Base-by-base conservation (phyloP, 37 sponge, comb jelly and placozoan species). In the Haliclona indistincta region DNA sequence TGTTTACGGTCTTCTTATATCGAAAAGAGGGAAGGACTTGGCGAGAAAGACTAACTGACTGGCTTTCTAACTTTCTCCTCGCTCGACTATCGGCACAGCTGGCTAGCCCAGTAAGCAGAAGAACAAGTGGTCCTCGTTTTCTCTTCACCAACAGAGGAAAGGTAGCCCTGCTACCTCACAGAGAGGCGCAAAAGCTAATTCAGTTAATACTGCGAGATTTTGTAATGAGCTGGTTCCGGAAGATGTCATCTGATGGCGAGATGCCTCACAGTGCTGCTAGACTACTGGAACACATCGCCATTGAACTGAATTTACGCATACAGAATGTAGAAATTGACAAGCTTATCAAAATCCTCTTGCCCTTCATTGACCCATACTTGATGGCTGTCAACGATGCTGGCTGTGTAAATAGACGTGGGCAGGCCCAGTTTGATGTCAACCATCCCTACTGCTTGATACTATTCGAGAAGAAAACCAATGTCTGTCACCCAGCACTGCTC, bases 171-270 rank as follows among this genome's bases (percentile, higher is more conserved):
- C 42, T 67, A n/a, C 49, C 0, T 67, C 86, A 85, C 69, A 81
- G 56, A 22, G 91, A 90, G 47, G 76, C 86, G 43, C 77, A 81
- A 54, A 90, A 90, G 49, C 53, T 90, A 0, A 81, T 85, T n/a
- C 68, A 77, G 6, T 56, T 90, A 7, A 81, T 90, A 20, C 58
- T 77, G 67, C 53, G 74, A n/a, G 86, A 90, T 49, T 85, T 90
- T 36, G 66, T 90, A 5, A 35, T 4, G 1, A 32, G 23, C 34
- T 90, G 91, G 91, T 85, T 85, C 64, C 20, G 34, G 0, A 26
- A 61, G 0, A 3, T 90, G 4, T 80, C 91, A 1, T 37, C 63
- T 3, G 87, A 90, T 61, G 33, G 3, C 0, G 77, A 85, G 39
- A 81, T 90, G 40, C 86, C 86, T 0, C 74, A 78, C 0, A 87